phyloP scores from a whole-genome alignment of 1,140 invertebrate genomes.

The Leptopilina boulardi region DNA sequence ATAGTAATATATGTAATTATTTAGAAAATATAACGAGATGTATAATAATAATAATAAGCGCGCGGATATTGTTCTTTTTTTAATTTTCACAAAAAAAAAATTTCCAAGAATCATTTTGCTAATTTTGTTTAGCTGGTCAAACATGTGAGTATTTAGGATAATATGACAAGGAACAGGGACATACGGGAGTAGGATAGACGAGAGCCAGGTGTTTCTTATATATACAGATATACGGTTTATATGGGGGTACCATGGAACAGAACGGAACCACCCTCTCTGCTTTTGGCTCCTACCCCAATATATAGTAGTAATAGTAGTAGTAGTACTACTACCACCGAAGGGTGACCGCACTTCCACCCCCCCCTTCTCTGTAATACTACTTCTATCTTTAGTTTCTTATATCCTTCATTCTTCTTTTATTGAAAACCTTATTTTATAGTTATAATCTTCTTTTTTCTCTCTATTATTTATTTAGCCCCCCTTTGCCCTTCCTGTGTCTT shows the following conservation, averaged over 20 bases:
- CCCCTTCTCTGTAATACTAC: conserved; percentile 19
- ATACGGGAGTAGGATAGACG: not conserved
- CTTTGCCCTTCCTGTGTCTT: too few relatives aligned
- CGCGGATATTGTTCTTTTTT: not conserved
- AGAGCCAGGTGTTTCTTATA: conserved; percentile 24
- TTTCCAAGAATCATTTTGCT: not conserved
- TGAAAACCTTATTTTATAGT: conserved; percentile 28
- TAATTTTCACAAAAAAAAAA: too few relatives aligned
- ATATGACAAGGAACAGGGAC: conserved; percentile 16
- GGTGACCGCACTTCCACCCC: conserved; percentile 25
- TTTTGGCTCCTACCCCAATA: conserved; percentile 13
- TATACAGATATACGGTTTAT: too few relatives aligned
- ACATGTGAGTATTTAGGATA: conserved; percentile 12
- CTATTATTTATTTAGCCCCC: not conserved
- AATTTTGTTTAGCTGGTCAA: conserved; percentile 16
- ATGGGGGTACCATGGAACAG: conserved; percentile 4
- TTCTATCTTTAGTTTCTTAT: conserved; percentile 39
- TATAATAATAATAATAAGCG: not conserved
- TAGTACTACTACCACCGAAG: conserved; percentile 39
- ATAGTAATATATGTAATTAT: too few relatives aligned
- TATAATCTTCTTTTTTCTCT: not conserved
- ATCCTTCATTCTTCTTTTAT: conserved; percentile 33
- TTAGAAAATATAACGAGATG: too few relatives aligned
- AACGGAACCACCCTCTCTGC: conserved; percentile 50
- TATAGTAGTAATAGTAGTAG: too few relatives aligned